Evolutionary conservation across 2,888 invertebrate genomes (phyloP).

Genomic region (Lepidochrysops patricia): DNA sequence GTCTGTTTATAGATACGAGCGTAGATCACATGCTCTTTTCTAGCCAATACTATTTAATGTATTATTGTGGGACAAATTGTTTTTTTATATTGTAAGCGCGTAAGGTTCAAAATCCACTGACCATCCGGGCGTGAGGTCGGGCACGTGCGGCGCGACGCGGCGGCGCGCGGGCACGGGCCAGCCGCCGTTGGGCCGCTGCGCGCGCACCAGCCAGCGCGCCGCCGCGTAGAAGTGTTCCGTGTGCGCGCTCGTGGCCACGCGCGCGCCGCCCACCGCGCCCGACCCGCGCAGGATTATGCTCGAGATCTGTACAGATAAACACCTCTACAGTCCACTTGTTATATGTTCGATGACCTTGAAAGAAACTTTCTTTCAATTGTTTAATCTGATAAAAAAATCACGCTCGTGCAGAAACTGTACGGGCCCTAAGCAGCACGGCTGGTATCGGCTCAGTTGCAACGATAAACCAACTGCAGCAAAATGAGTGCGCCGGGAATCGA

Average conservation of each 20-base stretch:
- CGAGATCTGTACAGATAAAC: constrained; percentile 56
- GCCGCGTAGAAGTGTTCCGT: constrained; percentile 93
- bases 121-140: constrained; percentile 91
- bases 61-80: too few relatives aligned
- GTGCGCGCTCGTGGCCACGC: constrained; percentile 88
- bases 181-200: constrained; percentile 88
- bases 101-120: constrained; percentile 30
- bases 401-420: too few relatives aligned
- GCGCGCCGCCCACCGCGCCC: constrained; percentile 84
- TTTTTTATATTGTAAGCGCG: neutral
- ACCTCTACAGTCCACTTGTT: neutral
- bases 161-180: constrained; percentile 95
- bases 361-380: too few relatives aligned
- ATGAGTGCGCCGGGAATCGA: too few relatives aligned
- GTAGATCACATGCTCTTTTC: too few relatives aligned
- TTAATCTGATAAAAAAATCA: too few relatives aligned
- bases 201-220: constrained; percentile 91
- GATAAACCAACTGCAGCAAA: too few relatives aligned
- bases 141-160: constrained; percentile 82
- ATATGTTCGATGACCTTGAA: too few relatives aligned
- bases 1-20: too few relatives aligned
- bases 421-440: too few relatives aligned
- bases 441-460: too few relatives aligned
- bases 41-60: too few relatives aligned
- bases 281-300: constrained; percentile 80